phyloP scores from a whole-genome alignment of 2,888 invertebrate genomes.

The Tholera decimalis region DNA sequence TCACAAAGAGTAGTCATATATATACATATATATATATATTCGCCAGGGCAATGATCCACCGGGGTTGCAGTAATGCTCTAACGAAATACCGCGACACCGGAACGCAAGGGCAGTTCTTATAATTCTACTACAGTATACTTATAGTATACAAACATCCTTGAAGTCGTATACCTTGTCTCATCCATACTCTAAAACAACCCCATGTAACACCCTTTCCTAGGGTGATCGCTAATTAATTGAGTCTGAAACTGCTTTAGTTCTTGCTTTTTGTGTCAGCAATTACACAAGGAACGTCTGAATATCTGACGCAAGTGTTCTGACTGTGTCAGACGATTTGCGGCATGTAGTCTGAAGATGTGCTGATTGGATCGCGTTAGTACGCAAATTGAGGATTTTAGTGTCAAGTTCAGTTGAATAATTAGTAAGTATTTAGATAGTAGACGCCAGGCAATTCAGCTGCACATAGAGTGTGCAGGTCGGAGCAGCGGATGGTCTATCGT shows the following conservation, averaged over 20 bases:
- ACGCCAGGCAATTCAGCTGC: neutral
- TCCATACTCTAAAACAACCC: conserved; percentile 20
- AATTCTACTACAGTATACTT: no score
- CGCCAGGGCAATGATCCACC: no score
- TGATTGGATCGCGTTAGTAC: conserved; percentile 12
- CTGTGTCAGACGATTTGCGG: conserved; percentile 14
- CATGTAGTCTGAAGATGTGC: conserved; percentile 2
- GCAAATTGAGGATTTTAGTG: conserved; percentile 33
- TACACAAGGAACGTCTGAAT: conserved; percentile 37
- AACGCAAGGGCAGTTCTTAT: no score
- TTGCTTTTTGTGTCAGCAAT: conserved; percentile 64
- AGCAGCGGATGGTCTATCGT: no score
- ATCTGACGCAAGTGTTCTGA: conserved; percentile 36
- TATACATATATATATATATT: no score
- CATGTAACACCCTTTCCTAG: conserved; percentile 25
- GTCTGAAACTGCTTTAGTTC: conserved; percentile 51
- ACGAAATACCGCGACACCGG: no score
- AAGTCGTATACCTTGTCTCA: conserved; percentile 2
- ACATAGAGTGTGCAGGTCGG: no score
- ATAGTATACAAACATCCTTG: no score
- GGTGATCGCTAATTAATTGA: conserved; percentile 60
- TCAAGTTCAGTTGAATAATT: conserved; percentile 18
- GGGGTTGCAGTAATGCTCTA: no score
- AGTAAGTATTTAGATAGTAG: conserved; percentile 1
- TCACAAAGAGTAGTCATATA: no score